Base-by-base conservation (phyloP, 2,888 invertebrate genomes). In the Corbicula japonica region DNA sequence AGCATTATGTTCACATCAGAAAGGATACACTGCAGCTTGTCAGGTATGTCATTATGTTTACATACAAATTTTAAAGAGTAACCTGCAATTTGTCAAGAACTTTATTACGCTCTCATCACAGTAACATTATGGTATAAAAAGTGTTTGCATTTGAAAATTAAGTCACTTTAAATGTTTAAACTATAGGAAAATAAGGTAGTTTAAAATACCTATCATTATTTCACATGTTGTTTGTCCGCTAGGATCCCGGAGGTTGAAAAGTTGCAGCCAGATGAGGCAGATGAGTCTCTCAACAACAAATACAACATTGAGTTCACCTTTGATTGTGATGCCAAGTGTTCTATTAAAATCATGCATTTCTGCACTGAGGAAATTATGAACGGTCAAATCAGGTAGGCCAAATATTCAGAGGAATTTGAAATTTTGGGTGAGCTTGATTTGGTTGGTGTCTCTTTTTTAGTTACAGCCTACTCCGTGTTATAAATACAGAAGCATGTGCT, bases 281-380 rank as follows among this genome's bases (percentile, higher is more conserved):
- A 83, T 48, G 78, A 78, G n/a, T 46, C 74, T 0, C 18, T 50
- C n/a, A 74, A 61, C 30, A 74, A 76, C 23, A 89, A 95, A 60
- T 99, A 98, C 92, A 98, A 98, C 92, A 96, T 99, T 90, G 99
- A 99, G 94, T 99, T 99, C 92, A 97, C 96, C 1, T 99, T 99
- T 94, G 99, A 99, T 94, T 97, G 97, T 91, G 99, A 99, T 93
- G 97, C 97, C 4, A 95, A 96, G 89, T 98, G 98, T 94, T 96
- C 97, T 28, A 98, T 99, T 80, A 98, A 98, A 38, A 95, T 99
- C 84, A 97, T 97, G 94, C 99, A 98, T 93, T 98, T 99, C 94
- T 98, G 98, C 91, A 96, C 96, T 1, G 99, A 99, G 94, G 98
- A 98, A 92, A 96, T 98, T 12, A 96, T 96, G 58, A 95, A 97